These are phyloP conservation scores for Lordiphosa mommai DNA, from an alignment of 1,140 invertebrate genomes.

Conservation along the genomic window DNA sequence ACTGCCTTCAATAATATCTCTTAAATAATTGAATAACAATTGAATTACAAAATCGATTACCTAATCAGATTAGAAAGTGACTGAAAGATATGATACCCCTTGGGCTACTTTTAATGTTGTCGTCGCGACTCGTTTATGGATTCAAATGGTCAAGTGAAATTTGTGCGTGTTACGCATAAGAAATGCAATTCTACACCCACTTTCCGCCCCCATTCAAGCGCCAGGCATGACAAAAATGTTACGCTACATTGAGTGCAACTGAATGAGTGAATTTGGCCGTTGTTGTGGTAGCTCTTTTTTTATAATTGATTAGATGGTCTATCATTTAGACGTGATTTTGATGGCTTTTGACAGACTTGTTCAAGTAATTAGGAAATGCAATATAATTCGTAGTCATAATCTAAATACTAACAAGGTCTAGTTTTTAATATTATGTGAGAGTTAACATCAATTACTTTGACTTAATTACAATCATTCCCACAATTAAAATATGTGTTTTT, in stretches of 20 bases:
- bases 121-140: conserved; percentile 41
- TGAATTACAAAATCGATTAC: conserved; percentile 24
- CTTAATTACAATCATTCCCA: conserved; percentile 9
- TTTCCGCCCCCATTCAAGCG: not conserved
- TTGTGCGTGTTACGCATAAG: conserved; percentile 53
- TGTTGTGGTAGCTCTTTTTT: conserved; percentile 3
- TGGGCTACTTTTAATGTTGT: conserved; percentile 30
- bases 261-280: conserved; percentile 5
- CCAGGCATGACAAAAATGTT: conserved; percentile 35
- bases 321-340: conserved; percentile 37
- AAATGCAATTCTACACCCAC: conserved; percentile 30
- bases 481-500: not conserved
- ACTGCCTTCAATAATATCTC: too few relatives aligned
- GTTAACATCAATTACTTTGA: not conserved
- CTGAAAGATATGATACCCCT: conserved; percentile 42
- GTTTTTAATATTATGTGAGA: conserved; percentile 24
- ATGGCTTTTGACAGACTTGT: conserved; percentile 32
- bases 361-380: too few relatives aligned
- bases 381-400: too few relatives aligned
- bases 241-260: conserved; percentile 30
- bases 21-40: too few relatives aligned
- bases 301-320: conserved; percentile 48
- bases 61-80: conserved; percentile 70
- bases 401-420: too few relatives aligned
- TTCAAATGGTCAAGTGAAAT: conserved; percentile 75